Conservation (phyloP, 2,113 vertebrate species). For the Cryptomyrus ogoouensis region DNA sequence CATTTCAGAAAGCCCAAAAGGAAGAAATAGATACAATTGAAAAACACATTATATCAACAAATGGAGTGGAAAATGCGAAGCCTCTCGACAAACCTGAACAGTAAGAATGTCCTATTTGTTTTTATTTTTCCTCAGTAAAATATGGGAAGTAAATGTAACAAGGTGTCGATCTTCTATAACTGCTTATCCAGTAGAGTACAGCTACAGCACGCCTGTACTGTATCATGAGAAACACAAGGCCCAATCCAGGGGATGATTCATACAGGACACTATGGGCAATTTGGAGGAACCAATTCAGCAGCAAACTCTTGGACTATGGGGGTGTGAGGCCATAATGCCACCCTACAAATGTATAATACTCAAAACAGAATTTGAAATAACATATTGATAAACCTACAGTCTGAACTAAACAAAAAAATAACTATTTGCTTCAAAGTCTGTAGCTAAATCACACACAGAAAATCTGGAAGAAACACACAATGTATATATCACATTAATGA, state of each 20-base stretch:
- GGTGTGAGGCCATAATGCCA: not conserved
- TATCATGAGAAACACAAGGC: not conserved
- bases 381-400: not conserved
- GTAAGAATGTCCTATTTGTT: constrained; percentile 60
- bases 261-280: not conserved
- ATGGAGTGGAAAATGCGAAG: constrained; percentile 82
- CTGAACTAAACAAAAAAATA: not conserved
- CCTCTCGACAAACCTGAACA: constrained; percentile 96
- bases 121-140: not conserved
- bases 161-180: not conserved
- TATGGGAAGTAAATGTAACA: not conserved
- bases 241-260: not conserved
- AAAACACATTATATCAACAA: constrained; percentile 83
- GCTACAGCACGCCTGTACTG: not conserved
- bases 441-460: not conserved
- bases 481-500: not conserved
- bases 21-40: constrained; percentile 94
- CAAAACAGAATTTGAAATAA: not conserved
- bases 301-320: not conserved
- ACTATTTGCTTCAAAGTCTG: not conserved
- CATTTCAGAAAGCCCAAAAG: constrained; percentile 80
- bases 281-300: not conserved
- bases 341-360: not conserved
- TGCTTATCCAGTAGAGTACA: not conserved
- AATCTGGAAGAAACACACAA: not conserved